Conservation (phyloP, 2,113 vertebrate species). For the Heterochromis multidens region DNA sequence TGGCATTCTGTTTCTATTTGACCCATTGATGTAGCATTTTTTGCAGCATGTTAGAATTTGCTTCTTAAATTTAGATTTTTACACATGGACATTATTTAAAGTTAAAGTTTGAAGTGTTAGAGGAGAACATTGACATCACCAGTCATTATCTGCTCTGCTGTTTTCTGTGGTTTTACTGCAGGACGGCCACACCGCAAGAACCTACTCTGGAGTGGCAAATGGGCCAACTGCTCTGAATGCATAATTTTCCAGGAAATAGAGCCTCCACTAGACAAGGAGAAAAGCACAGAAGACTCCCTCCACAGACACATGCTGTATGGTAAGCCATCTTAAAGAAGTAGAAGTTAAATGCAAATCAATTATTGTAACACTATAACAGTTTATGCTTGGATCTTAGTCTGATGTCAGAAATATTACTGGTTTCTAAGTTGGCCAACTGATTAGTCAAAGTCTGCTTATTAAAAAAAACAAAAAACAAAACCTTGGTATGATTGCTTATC, state of each 20-base stretch:
- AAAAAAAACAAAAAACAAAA: too few relatives aligned
- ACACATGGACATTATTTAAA: fast-evolving
- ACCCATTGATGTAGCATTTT: not conserved
- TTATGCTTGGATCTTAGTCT: not conserved
- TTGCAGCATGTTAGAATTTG: not conserved
- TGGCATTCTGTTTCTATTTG: not conserved
- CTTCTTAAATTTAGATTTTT: not conserved
- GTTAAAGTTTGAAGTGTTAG: not conserved
- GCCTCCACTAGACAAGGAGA: not conserved
- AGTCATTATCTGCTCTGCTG: not conserved
- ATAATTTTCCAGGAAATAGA: slow-evolving; percentile 56
- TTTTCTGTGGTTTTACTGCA: not conserved
- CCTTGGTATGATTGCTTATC: too few relatives aligned
- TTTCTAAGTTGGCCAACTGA: fast-evolving
- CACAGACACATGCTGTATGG: slow-evolving; percentile 56
- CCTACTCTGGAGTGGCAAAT: slow-evolving; percentile 43
- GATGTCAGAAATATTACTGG: not conserved
- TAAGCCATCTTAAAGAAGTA: not conserved
- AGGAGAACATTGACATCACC: not conserved
- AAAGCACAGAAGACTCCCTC: slow-evolving; percentile 18
- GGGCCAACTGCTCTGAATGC: slow-evolving; percentile 42
- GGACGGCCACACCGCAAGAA: slow-evolving; percentile 19
- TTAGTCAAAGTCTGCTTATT: not conserved
- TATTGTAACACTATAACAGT: not conserved
- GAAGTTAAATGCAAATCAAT: not conserved